Evolutionary conservation across 2,888 invertebrate genomes (phyloP).

Genomic region (Spialia ferax): DNA sequence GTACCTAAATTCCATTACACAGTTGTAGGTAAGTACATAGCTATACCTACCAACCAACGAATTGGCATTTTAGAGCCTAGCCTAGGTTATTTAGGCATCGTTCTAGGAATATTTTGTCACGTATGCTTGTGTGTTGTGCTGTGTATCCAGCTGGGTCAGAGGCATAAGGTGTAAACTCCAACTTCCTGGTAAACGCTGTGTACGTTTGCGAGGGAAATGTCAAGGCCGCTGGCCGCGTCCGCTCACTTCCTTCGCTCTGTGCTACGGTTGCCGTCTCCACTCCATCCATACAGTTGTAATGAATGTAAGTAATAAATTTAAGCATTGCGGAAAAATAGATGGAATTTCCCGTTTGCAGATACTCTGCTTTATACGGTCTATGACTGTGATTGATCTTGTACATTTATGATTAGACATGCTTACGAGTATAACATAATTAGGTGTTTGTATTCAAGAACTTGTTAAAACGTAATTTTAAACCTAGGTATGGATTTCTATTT

Average conservation of each 20-base stretch:
- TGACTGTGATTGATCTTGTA: neutral
- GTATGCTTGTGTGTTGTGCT: neutral
- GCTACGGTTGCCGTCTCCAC: conserved; percentile 52
- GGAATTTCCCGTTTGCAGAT: conserved; percentile 44
- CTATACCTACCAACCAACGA: too few species aligned
- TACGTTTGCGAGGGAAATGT: conserved; percentile 73
- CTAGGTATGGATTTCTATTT: too few species aligned
- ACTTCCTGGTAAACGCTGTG: conserved; percentile 69
- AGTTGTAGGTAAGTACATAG: too few species aligned
- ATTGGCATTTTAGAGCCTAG: too few species aligned
- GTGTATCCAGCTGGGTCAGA: conserved; percentile 42
- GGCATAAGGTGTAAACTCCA: conserved; percentile 56
- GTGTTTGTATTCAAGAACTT: too few species aligned
- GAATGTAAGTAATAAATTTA: conserved; percentile 48
- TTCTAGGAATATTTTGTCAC: neutral
- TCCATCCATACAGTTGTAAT: conserved; percentile 45
- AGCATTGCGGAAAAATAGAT: conserved; percentile 47
- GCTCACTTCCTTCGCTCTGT: conserved; percentile 76
- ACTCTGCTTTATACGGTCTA: conserved; percentile 6
- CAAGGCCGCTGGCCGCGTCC: conserved; percentile 79
- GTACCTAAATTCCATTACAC: too few species aligned
- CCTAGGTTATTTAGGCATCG: too few species aligned
- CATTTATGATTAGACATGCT: neutral
- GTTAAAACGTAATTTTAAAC: too few species aligned
- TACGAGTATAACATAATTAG: too few species aligned